Evolutionary conservation across 2,888 invertebrate species (phyloP).

Genomic region (Dasysyrphus albostriatus): DNA sequence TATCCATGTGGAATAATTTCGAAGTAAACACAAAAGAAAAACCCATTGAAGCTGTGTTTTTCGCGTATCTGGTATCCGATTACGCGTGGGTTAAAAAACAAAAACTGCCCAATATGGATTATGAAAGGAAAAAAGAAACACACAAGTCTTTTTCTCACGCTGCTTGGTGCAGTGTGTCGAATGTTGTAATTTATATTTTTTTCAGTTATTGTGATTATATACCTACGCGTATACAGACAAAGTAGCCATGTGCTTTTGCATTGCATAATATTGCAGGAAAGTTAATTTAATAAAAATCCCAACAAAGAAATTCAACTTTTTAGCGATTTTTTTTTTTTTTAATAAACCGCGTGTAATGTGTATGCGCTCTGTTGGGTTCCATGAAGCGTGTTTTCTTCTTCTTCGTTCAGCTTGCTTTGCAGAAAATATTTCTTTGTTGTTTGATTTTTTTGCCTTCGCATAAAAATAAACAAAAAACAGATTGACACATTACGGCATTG

Average conservation of each 20-base stretch:
- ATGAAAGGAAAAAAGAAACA: slow-evolving; percentile 13
- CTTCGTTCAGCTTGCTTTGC: slow-evolving; percentile 32
- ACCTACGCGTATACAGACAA: not conserved
- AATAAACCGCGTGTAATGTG: not conserved
- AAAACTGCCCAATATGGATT: slow-evolving; percentile 55
- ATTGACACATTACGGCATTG: slow-evolving; percentile 8
- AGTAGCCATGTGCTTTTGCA: slow-evolving; percentile 7
- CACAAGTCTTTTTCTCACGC: slow-evolving; percentile 66
- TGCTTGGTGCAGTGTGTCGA: slow-evolving; percentile 67
- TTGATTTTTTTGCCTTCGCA: slow-evolving; percentile 10
- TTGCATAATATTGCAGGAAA: slow-evolving; percentile 64
- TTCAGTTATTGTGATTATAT: slow-evolving; percentile 4
- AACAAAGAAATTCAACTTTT: slow-evolving; percentile 62
- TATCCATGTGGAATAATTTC: slow-evolving; percentile 1
- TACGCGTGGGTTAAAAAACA: slow-evolving; percentile 41
- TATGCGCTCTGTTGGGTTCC: slow-evolving; percentile 14
- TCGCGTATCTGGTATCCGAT: slow-evolving; percentile 40
- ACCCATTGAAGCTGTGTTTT: slow-evolving; percentile 11
- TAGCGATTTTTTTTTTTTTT: slow-evolving; percentile 2
- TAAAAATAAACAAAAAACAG: not conserved
- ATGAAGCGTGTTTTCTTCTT: slow-evolving; percentile 47
- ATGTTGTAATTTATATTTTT: slow-evolving; percentile 47
- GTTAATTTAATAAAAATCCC: slow-evolving; percentile 30
- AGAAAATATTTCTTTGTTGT: slow-evolving; percentile 5
- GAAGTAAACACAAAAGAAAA: not conserved